Evolutionary conservation across 2,797 vertebrate genomes (phyloP), one percentile per base, ranked within the genome.

Genomic region (Remorina albescens): DNA sequence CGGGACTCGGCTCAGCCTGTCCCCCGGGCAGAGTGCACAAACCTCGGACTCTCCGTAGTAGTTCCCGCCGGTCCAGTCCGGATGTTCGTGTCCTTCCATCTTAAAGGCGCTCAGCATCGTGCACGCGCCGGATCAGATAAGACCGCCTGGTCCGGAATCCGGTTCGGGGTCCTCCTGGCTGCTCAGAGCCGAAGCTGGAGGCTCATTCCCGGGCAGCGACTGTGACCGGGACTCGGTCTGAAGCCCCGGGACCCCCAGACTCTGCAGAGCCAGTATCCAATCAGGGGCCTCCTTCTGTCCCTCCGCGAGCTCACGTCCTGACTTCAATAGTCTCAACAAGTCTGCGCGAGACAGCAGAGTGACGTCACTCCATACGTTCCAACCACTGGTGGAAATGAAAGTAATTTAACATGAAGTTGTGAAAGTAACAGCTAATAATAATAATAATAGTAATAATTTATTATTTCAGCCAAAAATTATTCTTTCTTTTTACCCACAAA

Each of bases 41-140:
- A 97, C 96, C 96, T 97, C 96, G 60, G 95, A 89, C 78, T 97
- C 96, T 57, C 90, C 94, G 89, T 97, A 97, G 94, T 96, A 97
- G 89, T 93, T 90, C 30, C 72, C 26, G 57, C 76, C 54, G 61
- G 94, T 97, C 96, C 96, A 97, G 89, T 97, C 96, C 65, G 95
- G 80, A 78, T 95, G 95, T 67, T 97, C 96, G 90, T 96, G 96
- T 93, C 96, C 95, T 95, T 97, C 96, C 96, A 97, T 97, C 92
- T 97, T 97, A 90, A 97, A 96, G 64, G 96, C 92, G 91, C 96
- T 95, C 89, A 97, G 95, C 96, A 97, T 97, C 91, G 92, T 96
- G 91, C 92, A 92, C 93, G 90, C 79, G 77, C 92, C 92, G 86
- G 86, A 91, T 83, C 88, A 82, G 88, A 88, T 83, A 8, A 42